These are phyloP conservation scores for Venustoraphidia nigricollis DNA, from an alignment of 2,888 invertebrate genomes.

Conservation along the genomic window DNA sequence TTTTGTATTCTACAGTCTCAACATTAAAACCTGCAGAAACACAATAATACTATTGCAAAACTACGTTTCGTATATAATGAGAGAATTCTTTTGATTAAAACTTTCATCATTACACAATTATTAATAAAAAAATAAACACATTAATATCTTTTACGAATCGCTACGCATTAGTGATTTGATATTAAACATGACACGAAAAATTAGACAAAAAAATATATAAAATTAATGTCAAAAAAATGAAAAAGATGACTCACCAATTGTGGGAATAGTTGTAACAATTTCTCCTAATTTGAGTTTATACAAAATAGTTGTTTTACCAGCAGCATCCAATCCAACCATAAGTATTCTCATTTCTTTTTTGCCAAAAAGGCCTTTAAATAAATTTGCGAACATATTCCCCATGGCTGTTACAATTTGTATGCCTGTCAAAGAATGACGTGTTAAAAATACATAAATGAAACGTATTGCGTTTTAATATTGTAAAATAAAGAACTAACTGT, in stretches of 20 bases:
- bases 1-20: slow-evolving; percentile 98
- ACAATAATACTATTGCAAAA: slow-evolving; percentile 1
- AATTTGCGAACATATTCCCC: slow-evolving; percentile 94
- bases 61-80: background rate
- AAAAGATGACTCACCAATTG: slow-evolving; percentile 67
- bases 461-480: background rate
- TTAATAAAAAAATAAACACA: slow-evolving; percentile 2
- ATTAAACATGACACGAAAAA: background rate
- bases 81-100: background rate
- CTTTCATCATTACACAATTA: background rate
- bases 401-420: slow-evolving; percentile 45
- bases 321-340: slow-evolving; percentile 98
- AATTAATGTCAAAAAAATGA: slow-evolving; percentile 1
- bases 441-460: background rate
- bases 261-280: slow-evolving; percentile 99
- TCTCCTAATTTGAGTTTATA: slow-evolving; percentile 99
- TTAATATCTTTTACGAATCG: background rate
- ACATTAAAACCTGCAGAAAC: slow-evolving; percentile 78
- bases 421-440: slow-evolving; percentile 17
- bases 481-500: slow-evolving; percentile 20
- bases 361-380: slow-evolving; percentile 99
- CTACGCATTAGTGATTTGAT: too few relatives aligned
- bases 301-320: slow-evolving; percentile 99
- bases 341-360: slow-evolving; percentile 99
- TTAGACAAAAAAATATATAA: background rate